A percentile compares a stretch with the other conserved stretches of the same genome.
Evolutionary conservation across 2,888 invertebrate species (phyloP).

Genomic region (Microctonus aethiopoides): DNA sequence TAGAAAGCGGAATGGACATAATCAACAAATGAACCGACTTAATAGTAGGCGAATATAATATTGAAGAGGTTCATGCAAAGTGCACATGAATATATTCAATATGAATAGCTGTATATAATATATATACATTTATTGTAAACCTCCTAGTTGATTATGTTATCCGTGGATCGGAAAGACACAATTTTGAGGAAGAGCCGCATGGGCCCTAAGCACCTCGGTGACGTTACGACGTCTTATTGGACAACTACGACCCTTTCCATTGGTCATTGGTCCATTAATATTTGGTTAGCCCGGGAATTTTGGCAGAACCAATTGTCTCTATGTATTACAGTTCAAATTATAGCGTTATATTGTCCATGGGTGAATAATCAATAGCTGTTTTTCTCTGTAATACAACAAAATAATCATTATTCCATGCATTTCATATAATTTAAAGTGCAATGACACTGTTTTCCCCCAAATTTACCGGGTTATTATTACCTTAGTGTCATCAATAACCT

Average conservation of each 20-base stretch:
- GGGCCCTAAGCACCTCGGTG: conserved; percentile 63
- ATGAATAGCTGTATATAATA: neutral
- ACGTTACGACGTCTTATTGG: conserved; percentile 60
- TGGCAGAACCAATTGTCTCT: conserved; percentile 46
- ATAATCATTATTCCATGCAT: conserved; percentile 11
- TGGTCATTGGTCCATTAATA: conserved; percentile 57
- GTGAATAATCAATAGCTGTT: conserved; percentile 25
- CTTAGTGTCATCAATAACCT: neutral
- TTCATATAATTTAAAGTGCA: conserved; percentile 39
- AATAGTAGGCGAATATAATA: conserved; percentile 49
- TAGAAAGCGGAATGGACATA: conserved; percentile 65
- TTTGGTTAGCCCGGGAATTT: conserved; percentile 53
- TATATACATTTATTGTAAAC: no score
- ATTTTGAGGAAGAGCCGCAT: conserved; percentile 67
- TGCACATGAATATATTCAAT: neutral
- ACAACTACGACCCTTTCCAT: conserved; percentile 60
- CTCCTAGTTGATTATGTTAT: conserved; percentile 51
- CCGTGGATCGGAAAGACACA: conserved; percentile 66
- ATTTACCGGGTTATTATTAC: conserved; percentile 42
- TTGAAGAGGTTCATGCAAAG: conserved; percentile 8
- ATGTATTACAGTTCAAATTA: conserved; percentile 10
- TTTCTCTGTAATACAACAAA: conserved; percentile 29
- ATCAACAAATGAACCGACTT: conserved; percentile 66
- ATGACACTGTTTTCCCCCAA: conserved; percentile 66
- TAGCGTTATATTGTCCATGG: neutral